These are phyloP conservation scores for Phenganax stokvisi DNA, from an alignment of 92 coral and sea anemone species.

Conservation along the genomic window DNA sequence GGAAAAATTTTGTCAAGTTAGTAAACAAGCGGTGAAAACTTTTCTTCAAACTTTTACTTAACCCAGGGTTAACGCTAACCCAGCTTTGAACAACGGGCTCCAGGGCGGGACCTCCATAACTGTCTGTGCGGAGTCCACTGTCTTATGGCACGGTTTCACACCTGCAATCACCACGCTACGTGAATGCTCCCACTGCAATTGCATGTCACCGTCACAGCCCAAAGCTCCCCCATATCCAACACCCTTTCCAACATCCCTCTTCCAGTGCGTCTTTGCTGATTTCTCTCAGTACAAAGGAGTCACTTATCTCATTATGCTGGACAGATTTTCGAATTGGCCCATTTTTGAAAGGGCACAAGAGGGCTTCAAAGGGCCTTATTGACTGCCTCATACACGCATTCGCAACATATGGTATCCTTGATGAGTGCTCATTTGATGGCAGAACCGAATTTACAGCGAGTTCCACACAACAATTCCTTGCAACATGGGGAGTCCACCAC, in stretches of 20 bases:
- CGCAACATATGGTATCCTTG: slow-evolving; percentile 58
- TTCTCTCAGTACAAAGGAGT: slow-evolving; percentile 57
- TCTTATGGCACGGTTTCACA: slow-evolving; percentile 2
- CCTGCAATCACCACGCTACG: slow-evolving; percentile 2
- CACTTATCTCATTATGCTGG: slow-evolving; percentile 56
- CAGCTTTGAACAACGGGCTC: no score
- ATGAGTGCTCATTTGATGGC: slow-evolving; percentile 21
- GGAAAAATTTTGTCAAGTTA: no score
- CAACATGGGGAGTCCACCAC: slow-evolving; percentile 21
- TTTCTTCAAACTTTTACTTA: no score
- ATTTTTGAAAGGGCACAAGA: slow-evolving; percentile 49
- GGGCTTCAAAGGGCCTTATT: slow-evolving; percentile 56
- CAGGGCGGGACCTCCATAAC: slow-evolving; percentile 15
- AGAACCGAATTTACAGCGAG: background rate
- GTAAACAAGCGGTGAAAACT: no score
- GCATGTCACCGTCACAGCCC: slow-evolving; percentile 17
- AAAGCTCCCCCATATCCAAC: slow-evolving; percentile 15
- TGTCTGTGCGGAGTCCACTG: background rate
- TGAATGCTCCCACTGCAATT: slow-evolving; percentile 6
- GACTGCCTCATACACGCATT: slow-evolving; percentile 46
- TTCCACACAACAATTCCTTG: slow-evolving; percentile 1
- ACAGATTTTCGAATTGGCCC: slow-evolving; percentile 61
- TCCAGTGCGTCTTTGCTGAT: slow-evolving; percentile 56
- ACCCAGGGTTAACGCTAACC: no score
- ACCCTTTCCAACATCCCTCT: slow-evolving; percentile 45